A percentile compares a stretch with the other conserved stretches of the same genome.
Conservation (phyloP, 2,797 vertebrate species). For the Manis javanica region DNA sequence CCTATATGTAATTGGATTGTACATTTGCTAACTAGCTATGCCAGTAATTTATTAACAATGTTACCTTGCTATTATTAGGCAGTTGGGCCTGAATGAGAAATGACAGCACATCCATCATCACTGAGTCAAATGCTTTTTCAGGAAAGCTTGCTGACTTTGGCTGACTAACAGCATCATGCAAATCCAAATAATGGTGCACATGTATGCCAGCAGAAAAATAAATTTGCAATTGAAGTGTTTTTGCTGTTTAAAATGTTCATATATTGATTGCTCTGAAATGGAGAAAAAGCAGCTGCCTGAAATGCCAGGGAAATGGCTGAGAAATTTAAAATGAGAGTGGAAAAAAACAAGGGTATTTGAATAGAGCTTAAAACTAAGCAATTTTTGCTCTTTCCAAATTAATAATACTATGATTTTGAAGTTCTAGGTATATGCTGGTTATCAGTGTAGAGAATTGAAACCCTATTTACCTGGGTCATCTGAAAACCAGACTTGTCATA, state of each 20-base stretch:
- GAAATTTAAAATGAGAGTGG: conserved; percentile 26
- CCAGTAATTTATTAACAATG: conserved; percentile 64
- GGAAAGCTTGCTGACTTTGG: conserved; percentile 10
- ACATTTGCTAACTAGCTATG: conserved; percentile 30
- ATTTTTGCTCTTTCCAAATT: conserved; percentile 9
- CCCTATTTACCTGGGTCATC: not conserved
- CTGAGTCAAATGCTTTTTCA: conserved; percentile 12
- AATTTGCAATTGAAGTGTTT: conserved; percentile 56
- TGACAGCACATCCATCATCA: conserved; percentile 21
- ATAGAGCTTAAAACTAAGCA: conserved; percentile 19
- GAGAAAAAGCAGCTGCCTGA: conserved; percentile 62
- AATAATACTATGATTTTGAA: conserved; percentile 6
- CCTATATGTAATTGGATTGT: conserved; percentile 55
- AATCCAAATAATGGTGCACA: conserved; percentile 45
- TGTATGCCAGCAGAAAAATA: conserved; percentile 48
- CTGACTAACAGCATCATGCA: conserved; percentile 6
- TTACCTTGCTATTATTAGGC: conserved; percentile 64
- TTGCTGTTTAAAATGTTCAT: conserved; percentile 38
- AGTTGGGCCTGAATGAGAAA: conserved; percentile 52
- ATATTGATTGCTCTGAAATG: conserved; percentile 53
- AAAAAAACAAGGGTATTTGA: not conserved
- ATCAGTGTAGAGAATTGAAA: not conserved
- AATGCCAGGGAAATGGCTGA: conserved; percentile 47
- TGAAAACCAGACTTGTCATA: not conserved
- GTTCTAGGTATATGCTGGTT: not conserved